A percentile compares a stretch with the other conserved stretches of the same genome.
phyloP scores from a whole-genome alignment of 2,113 vertebrate species.

The Dasyurus viverrinus region DNA sequence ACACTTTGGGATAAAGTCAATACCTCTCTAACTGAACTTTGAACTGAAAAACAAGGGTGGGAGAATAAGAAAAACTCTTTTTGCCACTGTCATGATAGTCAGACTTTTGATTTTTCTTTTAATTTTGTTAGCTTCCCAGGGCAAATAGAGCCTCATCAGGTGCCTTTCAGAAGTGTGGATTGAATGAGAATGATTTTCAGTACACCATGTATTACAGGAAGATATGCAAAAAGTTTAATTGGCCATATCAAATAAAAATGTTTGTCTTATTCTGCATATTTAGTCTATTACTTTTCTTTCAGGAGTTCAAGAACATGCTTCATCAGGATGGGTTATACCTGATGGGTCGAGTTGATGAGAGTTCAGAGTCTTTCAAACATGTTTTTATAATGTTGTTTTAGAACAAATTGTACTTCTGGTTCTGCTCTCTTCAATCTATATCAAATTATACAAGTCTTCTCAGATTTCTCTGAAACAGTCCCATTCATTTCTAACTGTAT shows the following conservation, averaged over 20 bases:
- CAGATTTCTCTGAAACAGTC: neutral
- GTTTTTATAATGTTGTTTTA: neutral
- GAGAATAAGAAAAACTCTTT: neutral
- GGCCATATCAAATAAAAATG: neutral
- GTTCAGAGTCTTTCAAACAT: neutral
- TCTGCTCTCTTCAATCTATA: neutral
- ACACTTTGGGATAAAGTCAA: too few relatives aligned
- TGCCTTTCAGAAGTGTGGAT: neutral
- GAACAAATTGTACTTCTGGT: neutral
- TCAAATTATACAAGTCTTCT: neutral
- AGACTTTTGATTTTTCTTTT: neutral
- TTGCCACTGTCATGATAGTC: neutral
- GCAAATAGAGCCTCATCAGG: neutral
- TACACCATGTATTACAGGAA: neutral
- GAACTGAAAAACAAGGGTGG: neutral
- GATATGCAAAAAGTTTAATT: neutral
- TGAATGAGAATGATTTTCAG: neutral
- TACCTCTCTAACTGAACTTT: too few relatives aligned
- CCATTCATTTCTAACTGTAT: too few relatives aligned
- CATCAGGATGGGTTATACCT: neutral
- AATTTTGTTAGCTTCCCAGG: neutral
- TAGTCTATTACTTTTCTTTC: neutral
- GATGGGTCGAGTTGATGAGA: neutral
- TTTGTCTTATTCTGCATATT: neutral
- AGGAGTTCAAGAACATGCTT: neutral